Conservation (phyloP, 2,113 vertebrate species). For the Sturnira hondurensis region DNA sequence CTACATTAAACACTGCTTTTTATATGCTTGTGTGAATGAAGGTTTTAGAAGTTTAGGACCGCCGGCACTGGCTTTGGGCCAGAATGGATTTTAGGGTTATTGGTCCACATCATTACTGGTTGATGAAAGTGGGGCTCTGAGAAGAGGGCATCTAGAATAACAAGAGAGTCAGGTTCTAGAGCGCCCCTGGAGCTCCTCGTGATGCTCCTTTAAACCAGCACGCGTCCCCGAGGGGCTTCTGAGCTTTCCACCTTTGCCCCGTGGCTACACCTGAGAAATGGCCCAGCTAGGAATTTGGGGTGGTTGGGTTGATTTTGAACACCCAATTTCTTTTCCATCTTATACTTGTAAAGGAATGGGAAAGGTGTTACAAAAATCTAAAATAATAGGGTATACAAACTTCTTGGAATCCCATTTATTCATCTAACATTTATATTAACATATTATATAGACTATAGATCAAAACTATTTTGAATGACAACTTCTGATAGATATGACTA, state of each 20-base stretch:
- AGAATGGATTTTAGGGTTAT: neutral
- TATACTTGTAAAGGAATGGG: neutral
- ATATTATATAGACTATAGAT: neutral
- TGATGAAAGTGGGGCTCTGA: neutral
- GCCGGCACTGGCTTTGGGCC: neutral
- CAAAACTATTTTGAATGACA: neutral
- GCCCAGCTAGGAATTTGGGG: neutral
- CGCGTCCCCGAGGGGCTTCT: too few relatives aligned
- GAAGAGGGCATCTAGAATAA: neutral
- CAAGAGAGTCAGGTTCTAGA: neutral
- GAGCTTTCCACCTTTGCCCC: neutral
- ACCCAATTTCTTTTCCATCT: neutral
- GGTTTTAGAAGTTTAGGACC: neutral
- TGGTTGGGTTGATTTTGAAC: neutral
- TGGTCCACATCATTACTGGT: neutral
- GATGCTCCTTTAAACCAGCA: too few relatives aligned
- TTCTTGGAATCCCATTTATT: neutral
- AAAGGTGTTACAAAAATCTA: neutral
- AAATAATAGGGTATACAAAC: neutral
- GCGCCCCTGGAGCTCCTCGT: rapidly evolving
- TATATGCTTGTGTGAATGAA: too few relatives aligned
- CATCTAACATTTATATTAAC: neutral
- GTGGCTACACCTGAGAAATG: neutral
- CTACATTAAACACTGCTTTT: neutral
- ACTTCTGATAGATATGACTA: neutral